These are phyloP conservation scores for Leucoraja ocellata DNA, from an alignment of 2,797 vertebrate genomes.

Conservation along the genomic window DNA sequence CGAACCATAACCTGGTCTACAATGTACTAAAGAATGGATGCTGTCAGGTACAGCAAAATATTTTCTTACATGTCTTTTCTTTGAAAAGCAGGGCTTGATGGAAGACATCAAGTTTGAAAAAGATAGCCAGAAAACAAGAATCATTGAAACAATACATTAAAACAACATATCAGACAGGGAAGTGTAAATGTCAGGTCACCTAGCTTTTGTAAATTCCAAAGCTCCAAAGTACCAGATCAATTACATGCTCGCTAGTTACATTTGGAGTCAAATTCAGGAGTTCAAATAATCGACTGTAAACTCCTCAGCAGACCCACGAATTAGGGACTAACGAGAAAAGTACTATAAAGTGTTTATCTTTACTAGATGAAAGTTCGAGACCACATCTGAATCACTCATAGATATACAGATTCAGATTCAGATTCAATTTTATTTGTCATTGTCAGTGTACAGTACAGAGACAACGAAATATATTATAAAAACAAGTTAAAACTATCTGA, in stretches of 20 bases:
- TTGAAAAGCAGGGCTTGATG: slow-evolving; percentile 37
- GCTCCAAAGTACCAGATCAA: not conserved
- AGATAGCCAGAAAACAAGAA: slow-evolving; percentile 28
- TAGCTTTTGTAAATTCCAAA: not conserved
- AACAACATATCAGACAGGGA: slow-evolving; percentile 29
- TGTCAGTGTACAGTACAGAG: too few species aligned
- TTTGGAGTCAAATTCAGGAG: not conserved
- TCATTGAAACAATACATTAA: slow-evolving; percentile 28
- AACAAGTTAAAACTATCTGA: not conserved
- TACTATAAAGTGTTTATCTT: not conserved
- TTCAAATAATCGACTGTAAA: slow-evolving; percentile 13
- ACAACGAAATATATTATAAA: not conserved
- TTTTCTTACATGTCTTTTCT: slow-evolving; percentile 36
- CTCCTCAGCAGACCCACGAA: not conserved
- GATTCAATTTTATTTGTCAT: too few species aligned
- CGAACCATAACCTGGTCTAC: not conserved
- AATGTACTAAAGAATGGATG: slow-evolving; percentile 17
- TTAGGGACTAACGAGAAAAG: not conserved
- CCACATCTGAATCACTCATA: not conserved
- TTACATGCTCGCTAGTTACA: not conserved
- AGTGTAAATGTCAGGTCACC: not conserved
- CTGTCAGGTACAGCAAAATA: slow-evolving; percentile 31
- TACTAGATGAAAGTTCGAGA: not conserved
- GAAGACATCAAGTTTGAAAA: slow-evolving; percentile 37
- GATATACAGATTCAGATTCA: not conserved